Evolutionary conservation across 2,888 invertebrate species (phyloP).

Genomic region (Scrobipalpa costella): DNA sequence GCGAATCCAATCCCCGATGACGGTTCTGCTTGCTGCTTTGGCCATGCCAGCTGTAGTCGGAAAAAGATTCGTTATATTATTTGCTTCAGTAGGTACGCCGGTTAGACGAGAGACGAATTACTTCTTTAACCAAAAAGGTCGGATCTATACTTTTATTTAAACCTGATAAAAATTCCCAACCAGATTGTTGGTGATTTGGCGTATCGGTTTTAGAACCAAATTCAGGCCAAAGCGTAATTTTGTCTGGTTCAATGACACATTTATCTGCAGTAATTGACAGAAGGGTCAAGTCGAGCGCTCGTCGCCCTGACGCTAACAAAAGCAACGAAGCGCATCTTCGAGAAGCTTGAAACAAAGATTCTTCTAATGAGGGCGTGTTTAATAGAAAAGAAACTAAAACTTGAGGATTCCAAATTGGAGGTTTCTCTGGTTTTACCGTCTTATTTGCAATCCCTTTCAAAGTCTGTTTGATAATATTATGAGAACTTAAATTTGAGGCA

Average conservation of each 20-base stretch:
- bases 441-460: too few relatives aligned
- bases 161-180: too few relatives aligned
- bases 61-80: too few relatives aligned
- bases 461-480: too few relatives aligned
- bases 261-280: background rate
- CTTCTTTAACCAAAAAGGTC: too few relatives aligned
- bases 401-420: background rate
- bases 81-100: too few relatives aligned
- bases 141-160: too few relatives aligned
- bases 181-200: too few relatives aligned
- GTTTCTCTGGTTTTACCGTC: background rate
- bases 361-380: background rate
- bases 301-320: background rate
- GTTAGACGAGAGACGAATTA: too few relatives aligned
- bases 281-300: background rate
- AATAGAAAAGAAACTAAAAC: background rate
- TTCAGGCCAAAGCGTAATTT: background rate
- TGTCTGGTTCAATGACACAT: background rate
- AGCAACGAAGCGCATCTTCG: too few relatives aligned
- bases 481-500: too few relatives aligned
- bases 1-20: background rate
- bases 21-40: background rate
- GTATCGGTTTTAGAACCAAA: slow-evolving; percentile 9
- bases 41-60: background rate
- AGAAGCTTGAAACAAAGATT: background rate